Percentiles rank a stretch among this genome's conserved stretches.
Conservation (phyloP, 2,113 vertebrate species). For the Baryphthengus martii region DNA sequence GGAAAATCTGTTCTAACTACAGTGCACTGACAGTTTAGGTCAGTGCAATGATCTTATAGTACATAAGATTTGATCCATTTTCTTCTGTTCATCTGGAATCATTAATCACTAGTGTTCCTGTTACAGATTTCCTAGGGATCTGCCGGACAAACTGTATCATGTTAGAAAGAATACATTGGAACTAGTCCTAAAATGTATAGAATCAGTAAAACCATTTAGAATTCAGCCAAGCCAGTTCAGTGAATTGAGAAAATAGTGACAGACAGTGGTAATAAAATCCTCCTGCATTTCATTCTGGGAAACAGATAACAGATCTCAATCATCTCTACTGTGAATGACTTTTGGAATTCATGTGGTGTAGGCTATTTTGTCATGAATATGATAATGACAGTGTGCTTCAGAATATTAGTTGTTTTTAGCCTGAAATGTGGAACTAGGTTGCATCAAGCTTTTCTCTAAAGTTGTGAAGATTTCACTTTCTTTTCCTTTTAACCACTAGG, state of each 20-base stretch:
- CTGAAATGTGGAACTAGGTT: not conserved
- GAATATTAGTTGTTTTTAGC: not conserved
- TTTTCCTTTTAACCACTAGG: not conserved
- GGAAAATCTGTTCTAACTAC: not conserved
- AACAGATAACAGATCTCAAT: not conserved
- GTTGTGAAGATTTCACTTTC: not conserved
- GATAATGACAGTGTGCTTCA: not conserved
- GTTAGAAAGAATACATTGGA: not conserved
- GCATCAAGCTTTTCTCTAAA: not conserved
- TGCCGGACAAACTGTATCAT: not conserved
- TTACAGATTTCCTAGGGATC: not conserved
- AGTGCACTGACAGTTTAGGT: not conserved
- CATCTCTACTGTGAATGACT: not conserved
- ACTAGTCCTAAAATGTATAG: not conserved
- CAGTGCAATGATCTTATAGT: not conserved
- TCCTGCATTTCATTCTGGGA: not conserved
- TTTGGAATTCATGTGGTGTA: not conserved
- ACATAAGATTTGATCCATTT: not conserved
- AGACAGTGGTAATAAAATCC: not conserved
- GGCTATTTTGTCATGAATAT: not conserved
- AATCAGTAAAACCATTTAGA: not conserved
- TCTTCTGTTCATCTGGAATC: not conserved
- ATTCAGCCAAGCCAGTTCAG: not conserved
- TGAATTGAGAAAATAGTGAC: not conserved
- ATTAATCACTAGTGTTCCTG: not conserved